These are phyloP conservation scores for Formica exsecta DNA, from an alignment of 1,140 invertebrate species.

Conservation along the genomic window DNA sequence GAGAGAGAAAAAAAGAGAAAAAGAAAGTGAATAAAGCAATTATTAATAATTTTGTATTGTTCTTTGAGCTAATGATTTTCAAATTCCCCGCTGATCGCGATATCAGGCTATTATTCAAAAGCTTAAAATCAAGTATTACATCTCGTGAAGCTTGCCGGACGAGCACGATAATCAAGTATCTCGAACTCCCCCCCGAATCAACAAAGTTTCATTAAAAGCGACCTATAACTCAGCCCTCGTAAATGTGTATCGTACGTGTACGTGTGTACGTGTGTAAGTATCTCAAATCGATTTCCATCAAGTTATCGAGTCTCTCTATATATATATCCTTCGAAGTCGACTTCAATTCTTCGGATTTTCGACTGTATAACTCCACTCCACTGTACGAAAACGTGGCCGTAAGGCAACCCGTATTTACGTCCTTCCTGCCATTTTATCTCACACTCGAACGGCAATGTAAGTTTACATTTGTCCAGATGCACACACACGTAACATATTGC, in stretches of 20 bases:
- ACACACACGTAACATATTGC: neutral
- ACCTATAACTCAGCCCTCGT: slow-evolving; percentile 59
- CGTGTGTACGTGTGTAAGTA: slow-evolving; percentile 44
- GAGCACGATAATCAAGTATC: slow-evolving; percentile 66
- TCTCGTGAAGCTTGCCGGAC: slow-evolving; percentile 46
- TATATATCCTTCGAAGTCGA: slow-evolving; percentile 43
- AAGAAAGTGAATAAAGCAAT: neutral
- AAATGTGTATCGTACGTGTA: slow-evolving; percentile 54
- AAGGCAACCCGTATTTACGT: slow-evolving; percentile 49
- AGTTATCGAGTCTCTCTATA: slow-evolving; percentile 58
- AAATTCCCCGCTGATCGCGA: slow-evolving; percentile 3
- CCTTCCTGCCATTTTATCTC: slow-evolving; percentile 11
- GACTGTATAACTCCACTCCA: neutral
- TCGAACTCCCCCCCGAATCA: slow-evolving; percentile 61
- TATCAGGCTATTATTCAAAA: slow-evolving; percentile 50
- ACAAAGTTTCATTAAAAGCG: slow-evolving; percentile 75
- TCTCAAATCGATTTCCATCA: slow-evolving; percentile 69
- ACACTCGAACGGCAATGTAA: slow-evolving; percentile 26
- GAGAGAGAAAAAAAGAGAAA: no score
- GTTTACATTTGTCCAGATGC: slow-evolving; percentile 26
- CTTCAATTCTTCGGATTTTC: slow-evolving; percentile 64
- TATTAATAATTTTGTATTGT: slow-evolving; percentile 27
- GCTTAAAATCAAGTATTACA: slow-evolving; percentile 66
- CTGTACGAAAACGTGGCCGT: slow-evolving; percentile 27
- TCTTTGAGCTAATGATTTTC: slow-evolving; percentile 44